Conservation (phyloP, 2,888 invertebrate species). For the Pandemis corylana region DNA sequence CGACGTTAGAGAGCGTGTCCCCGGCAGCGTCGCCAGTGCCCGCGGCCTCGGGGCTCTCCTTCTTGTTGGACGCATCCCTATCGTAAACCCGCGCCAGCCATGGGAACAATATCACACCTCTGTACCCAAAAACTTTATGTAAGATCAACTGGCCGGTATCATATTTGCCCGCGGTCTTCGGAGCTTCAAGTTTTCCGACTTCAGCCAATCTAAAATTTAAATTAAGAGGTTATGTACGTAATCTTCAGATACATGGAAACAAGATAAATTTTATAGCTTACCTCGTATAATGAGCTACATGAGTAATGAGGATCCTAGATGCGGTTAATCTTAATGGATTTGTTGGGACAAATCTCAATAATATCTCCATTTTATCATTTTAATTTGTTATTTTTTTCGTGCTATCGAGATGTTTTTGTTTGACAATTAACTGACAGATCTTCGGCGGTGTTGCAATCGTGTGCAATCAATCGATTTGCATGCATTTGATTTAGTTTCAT, state of each 20-base stretch:
- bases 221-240: conserved; percentile 72
- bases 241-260: conserved; percentile 47
- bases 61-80: conserved; percentile 91
- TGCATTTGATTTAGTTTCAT: too few species aligned
- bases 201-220: conserved; percentile 91
- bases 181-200: conserved; percentile 95
- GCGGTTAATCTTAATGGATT: conserved; percentile 69
- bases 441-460: conserved; percentile 17
- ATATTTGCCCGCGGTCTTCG: conserved; percentile 95
- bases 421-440: conserved; percentile 55
- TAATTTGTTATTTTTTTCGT: conserved; percentile 67
- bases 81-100: conserved; percentile 98
- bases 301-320: conserved; percentile 72
- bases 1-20: conserved; percentile 83
- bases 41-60: conserved; percentile 76
- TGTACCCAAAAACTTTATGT: conserved; percentile 98
- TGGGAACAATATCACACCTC: conserved; percentile 98
- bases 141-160: conserved; percentile 98
- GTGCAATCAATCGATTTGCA: background rate
- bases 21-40: conserved; percentile 61
- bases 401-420: conserved; percentile 64
- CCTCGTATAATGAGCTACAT: conserved; percentile 80
- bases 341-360: conserved; percentile 75
- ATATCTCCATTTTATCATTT: conserved; percentile 84
- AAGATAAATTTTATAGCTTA: conserved; percentile 49